phyloP scores from a whole-genome alignment of 2,797 vertebrate genomes.

The Eulemur rubriventer region DNA sequence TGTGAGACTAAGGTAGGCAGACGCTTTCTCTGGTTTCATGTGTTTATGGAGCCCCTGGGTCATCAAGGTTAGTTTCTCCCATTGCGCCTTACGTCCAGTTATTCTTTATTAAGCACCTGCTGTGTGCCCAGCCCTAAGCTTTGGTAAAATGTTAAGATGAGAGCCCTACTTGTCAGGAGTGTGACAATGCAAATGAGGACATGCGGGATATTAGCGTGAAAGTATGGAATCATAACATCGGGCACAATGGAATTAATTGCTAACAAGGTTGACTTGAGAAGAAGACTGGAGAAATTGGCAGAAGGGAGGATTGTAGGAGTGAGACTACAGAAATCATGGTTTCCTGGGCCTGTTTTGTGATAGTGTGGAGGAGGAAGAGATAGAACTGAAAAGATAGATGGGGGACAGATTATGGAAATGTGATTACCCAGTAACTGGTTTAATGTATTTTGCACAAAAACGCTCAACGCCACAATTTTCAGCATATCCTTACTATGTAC shows the following conservation, averaged over 20 bases:
- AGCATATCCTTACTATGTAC: not conserved
- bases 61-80: not conserved
- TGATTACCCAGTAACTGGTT: not conserved
- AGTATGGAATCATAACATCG: not conserved
- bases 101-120: not conserved
- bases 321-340: not conserved
- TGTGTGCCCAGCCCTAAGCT: not conserved
- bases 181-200: not conserved
- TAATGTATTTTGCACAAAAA: not conserved
- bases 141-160: not conserved
- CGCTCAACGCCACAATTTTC: not conserved
- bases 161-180: not conserved
- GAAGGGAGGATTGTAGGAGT: not conserved
- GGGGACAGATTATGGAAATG: not conserved
- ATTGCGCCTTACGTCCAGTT: not conserved
- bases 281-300: not conserved
- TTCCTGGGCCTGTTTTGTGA: not conserved
- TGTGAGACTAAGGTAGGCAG: constrained; percentile 95
- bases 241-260: not conserved
- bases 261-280: not conserved
- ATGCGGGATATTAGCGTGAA: not conserved
- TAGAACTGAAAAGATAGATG: not conserved
- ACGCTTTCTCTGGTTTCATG: not conserved
- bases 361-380: not conserved
- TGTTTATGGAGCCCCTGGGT: not conserved